Evolutionary conservation across 2,888 invertebrate species (phyloP), one percentile per base, ranked within the genome.

Genomic region (Craniophora ligustri): DNA sequence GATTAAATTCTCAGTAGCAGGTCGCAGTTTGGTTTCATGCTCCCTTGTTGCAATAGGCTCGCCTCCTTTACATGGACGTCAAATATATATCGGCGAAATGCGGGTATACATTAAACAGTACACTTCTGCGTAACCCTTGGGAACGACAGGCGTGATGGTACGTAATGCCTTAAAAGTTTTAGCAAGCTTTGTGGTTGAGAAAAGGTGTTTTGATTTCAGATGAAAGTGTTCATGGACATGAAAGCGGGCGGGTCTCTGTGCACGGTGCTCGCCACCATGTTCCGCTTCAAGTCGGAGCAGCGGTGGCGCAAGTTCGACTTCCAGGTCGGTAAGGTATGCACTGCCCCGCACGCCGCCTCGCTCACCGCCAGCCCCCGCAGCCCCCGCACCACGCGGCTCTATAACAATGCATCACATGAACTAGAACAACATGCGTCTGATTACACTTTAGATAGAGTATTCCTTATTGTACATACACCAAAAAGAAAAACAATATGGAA

Each of bases 251-350:
- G 99, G 39, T 96, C 98, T 21, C 94, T 99, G 56, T 99, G 98
- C 94, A 97, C 98, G 77, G 97, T 99, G 85, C 95, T 99, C 72
- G 96, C 97, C 75, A 97, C 98, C 68, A 98, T 98, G 86, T 99
- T 97, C 94, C 97, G 98, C 84, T 99, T 98, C 94, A 98, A 98
- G 92, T 97, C 96, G 88, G 99, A 99, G 88, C 99, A 99, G 92
- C 97, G 98, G 88, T 99, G 98, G 96, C 95, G 98, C 83, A 96
- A 98, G 90, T 98, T 99, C 89, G 98, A 98, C 94, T 97, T 98
- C 92, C 97, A 97, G 89, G 96, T 97, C 87, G 95, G 95, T 94
- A 96, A 96, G 95, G 96, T 96, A 95, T 94, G 94, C 93, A 92
- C 89, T 80, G 67, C 67, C 76, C 77, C 85, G 85, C 86, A 87